phyloP scores from a whole-genome alignment of 2,113 vertebrate species.

The Gavialis gangeticus region DNA sequence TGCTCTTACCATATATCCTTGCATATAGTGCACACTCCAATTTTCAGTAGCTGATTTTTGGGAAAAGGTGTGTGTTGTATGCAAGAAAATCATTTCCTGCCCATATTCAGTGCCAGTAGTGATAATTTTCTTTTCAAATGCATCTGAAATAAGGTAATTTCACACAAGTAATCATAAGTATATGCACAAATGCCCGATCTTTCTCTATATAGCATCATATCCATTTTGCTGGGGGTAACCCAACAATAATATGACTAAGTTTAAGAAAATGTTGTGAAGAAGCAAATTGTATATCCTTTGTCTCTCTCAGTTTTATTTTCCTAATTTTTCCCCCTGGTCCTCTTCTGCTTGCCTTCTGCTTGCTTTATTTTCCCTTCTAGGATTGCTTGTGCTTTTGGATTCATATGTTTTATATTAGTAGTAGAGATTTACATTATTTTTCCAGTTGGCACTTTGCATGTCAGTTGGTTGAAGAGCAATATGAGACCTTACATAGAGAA shows the following conservation, averaged over 20 bases:
- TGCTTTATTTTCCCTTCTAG: slow-evolving; percentile 45
- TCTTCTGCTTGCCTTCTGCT: slow-evolving; percentile 60
- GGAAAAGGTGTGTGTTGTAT: not conserved
- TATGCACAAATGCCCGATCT: not conserved
- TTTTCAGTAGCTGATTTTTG: not conserved
- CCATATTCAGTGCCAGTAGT: not conserved
- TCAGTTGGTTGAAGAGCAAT: slow-evolving; percentile 72
- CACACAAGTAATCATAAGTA: not conserved
- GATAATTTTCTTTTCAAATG: not conserved
- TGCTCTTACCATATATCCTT: too few species aligned
- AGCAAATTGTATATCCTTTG: not conserved
- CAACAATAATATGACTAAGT: not conserved
- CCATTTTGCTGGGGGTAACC: not conserved
- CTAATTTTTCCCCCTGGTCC: not conserved
- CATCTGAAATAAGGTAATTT: not conserved
- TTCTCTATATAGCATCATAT: not conserved
- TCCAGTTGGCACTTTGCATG: slow-evolving; percentile 67
- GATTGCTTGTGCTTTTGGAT: slow-evolving; percentile 61
- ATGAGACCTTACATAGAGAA: slow-evolving; percentile 63
- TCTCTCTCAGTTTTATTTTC: not conserved
- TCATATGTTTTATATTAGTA: slow-evolving; percentile 55
- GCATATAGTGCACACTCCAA: too few species aligned
- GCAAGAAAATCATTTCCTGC: not conserved
- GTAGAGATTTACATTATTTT: slow-evolving; percentile 50
- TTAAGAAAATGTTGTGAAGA: not conserved